Conservation (phyloP, 2,888 invertebrate species). For the Leptopilina drosophilae region DNA sequence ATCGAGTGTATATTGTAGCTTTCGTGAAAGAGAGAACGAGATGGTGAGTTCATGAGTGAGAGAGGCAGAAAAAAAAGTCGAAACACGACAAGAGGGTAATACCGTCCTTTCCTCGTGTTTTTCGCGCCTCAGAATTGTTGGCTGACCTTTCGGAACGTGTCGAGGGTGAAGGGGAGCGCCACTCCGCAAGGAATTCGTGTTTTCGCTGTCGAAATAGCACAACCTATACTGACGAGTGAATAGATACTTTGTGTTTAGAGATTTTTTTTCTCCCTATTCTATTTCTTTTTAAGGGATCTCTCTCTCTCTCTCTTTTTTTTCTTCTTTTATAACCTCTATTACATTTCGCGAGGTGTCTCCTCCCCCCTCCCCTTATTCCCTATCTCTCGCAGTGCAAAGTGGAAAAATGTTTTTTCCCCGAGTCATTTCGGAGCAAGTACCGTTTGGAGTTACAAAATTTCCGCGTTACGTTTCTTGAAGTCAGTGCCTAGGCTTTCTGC, state of each 20-base stretch:
- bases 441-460: conserved; percentile 36
- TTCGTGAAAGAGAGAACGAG: conserved; percentile 38
- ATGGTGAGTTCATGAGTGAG: conserved; percentile 23
- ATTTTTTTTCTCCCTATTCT: not conserved
- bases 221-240: not conserved
- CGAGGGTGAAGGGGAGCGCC: conserved; percentile 47
- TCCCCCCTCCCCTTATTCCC: not conserved
- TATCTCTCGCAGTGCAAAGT: not conserved
- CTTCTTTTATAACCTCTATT: not conserved
- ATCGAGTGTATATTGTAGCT: not conserved
- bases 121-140: conserved; percentile 58
- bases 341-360: not conserved
- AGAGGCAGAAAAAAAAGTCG: conserved; percentile 41
- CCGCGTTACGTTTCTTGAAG: conserved; percentile 31
- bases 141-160: conserved; percentile 60
- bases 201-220: conserved; percentile 41
- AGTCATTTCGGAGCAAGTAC: conserved; percentile 17
- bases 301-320: no score
- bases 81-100: conserved; percentile 26
- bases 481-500: conserved; percentile 35
- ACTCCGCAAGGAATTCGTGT: conserved; percentile 48
- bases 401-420: not conserved
- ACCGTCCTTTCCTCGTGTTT: conserved; percentile 42
- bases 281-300: not conserved
- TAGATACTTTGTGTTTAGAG: conserved; percentile 4